These are phyloP conservation scores for Moxostoma hubbsi DNA, from an alignment of 2,797 vertebrate species.

Conservation along the genomic window DNA sequence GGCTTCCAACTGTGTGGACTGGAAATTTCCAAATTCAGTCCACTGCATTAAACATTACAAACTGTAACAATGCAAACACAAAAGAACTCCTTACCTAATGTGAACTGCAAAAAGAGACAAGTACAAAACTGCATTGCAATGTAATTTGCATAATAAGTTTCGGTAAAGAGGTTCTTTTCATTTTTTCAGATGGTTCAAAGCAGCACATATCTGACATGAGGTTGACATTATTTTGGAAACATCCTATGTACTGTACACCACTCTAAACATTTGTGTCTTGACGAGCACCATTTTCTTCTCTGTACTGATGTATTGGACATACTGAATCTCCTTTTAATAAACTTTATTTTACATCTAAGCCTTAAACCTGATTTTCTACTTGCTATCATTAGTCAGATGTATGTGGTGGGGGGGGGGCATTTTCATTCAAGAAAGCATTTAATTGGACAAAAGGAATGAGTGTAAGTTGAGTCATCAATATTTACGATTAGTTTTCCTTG, in stretches of 20 bases:
- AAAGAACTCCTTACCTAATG: not conserved
- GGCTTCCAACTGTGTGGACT: constrained; percentile 5
- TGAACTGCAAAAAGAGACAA: not conserved
- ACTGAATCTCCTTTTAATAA: too few species aligned
- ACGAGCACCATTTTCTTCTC: too few species aligned
- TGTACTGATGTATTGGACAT: too few species aligned
- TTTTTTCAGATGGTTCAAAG: not conserved
- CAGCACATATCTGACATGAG: not conserved
- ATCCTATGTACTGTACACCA: not conserved
- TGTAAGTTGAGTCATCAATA: too few species aligned
- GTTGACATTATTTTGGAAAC: not conserved
- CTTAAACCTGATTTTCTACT: too few species aligned
- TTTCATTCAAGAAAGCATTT: too few species aligned
- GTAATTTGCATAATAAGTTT: too few species aligned
- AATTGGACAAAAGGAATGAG: too few species aligned
- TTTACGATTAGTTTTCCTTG: too few species aligned
- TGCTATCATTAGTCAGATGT: too few species aligned
- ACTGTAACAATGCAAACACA: not conserved
- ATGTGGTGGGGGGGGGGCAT: too few species aligned
- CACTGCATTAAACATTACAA: not conserved
- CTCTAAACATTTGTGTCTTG: not conserved
- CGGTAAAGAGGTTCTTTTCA: not conserved
- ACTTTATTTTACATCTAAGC: too few species aligned
- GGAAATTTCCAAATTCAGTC: not conserved
- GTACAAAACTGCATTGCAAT: not conserved